Evolutionary conservation across 2,888 invertebrate genomes (phyloP).

Genomic region (Amphimallon solstitiale): DNA sequence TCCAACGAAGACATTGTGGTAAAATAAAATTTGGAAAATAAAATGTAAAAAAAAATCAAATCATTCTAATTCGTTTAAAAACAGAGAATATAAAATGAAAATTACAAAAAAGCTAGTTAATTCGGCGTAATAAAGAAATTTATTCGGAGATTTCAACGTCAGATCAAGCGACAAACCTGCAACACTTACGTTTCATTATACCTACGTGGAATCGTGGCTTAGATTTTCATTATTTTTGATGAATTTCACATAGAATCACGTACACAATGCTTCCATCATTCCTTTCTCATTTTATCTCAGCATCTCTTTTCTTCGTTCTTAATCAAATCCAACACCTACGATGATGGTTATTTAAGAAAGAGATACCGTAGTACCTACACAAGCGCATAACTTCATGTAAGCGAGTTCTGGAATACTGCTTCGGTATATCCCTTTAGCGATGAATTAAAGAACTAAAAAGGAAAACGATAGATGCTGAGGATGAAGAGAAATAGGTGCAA

Average conservation of each 20-base stretch:
- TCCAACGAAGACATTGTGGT: too few species aligned
- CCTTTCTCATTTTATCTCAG: too few species aligned
- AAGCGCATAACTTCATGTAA: too few species aligned
- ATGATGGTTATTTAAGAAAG: background rate
- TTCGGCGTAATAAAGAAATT: background rate
- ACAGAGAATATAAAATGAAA: too few species aligned
- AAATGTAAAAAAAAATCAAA: too few species aligned
- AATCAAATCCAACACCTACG: background rate
- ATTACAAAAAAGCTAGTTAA: background rate
- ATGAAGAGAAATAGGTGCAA: background rate
- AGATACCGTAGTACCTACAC: too few species aligned
- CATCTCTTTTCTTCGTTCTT: background rate
- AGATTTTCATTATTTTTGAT: conserved; percentile 9
- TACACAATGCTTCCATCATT: background rate
- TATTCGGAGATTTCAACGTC: conserved; percentile 9
- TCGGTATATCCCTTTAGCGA: too few species aligned
- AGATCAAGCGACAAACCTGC: background rate
- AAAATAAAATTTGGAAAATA: too few species aligned
- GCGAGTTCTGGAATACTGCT: too few species aligned
- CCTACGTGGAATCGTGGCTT: background rate
- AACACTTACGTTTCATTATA: background rate
- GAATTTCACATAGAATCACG: conserved; percentile 1
- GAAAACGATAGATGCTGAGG: too few species aligned
- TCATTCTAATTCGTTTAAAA: too few species aligned
- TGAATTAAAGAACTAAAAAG: too few species aligned